Evolutionary conservation across 2,113 vertebrate species (phyloP).

Genomic region (Eclectus roratus): DNA sequence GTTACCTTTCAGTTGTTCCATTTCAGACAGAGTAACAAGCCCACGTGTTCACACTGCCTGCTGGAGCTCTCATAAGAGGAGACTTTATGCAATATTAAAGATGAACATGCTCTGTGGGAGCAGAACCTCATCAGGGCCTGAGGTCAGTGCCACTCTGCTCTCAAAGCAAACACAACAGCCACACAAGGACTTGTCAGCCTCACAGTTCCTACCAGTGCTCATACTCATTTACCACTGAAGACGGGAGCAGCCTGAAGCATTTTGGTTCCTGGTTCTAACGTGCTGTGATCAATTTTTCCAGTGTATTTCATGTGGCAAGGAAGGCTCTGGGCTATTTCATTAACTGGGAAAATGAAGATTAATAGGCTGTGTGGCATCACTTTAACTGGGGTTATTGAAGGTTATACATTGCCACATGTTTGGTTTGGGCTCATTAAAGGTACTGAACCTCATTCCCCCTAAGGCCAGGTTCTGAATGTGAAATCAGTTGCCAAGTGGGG

Average conservation of each 20-base stretch:
- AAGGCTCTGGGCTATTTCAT: not conserved
- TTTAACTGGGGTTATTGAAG: not conserved
- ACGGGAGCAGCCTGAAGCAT: not conserved
- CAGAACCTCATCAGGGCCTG: not conserved
- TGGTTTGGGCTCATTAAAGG: not conserved
- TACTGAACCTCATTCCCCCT: not conserved
- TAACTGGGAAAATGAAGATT: constrained; percentile 15
- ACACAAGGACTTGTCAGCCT: not conserved
- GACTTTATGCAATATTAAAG: not conserved
- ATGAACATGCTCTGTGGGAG: not conserved
- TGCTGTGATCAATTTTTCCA: not conserved
- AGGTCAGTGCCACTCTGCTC: not conserved
- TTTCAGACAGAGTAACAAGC: not conserved
- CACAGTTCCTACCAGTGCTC: not conserved
- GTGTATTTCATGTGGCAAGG: not conserved
- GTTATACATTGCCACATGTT: not conserved
- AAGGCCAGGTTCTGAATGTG: not conserved
- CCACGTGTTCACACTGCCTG: not conserved
- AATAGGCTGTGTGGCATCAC: accelerated
- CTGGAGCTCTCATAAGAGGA: not conserved
- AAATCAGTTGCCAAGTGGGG: not conserved
- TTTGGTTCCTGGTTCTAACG: not conserved
- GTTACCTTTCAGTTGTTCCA: not conserved
- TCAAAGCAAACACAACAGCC: not conserved
- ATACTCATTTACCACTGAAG: not conserved